phyloP scores from a whole-genome alignment of 2,888 invertebrate species.

The Maniola hyperantus region DNA sequence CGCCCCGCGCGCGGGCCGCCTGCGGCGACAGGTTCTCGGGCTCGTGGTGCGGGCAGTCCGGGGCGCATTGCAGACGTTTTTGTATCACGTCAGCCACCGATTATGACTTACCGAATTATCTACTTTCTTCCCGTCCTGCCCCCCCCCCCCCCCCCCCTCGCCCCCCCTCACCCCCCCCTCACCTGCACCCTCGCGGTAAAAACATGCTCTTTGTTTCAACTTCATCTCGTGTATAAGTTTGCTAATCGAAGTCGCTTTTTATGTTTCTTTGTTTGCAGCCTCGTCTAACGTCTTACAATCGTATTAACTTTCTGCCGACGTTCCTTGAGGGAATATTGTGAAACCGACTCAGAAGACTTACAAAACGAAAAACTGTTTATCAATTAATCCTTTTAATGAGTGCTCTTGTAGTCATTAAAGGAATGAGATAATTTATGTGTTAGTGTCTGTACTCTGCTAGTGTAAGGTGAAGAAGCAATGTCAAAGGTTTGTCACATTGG shows the following conservation, averaged over 20 bases:
- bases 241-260: slow-evolving; percentile 8
- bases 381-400: no score
- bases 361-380: no score
- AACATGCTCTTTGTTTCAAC: slow-evolving; percentile 32
- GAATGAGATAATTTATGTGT: no score
- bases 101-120: slow-evolving; percentile 41
- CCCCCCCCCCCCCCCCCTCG: slow-evolving; percentile 1
- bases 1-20: slow-evolving; percentile 9
- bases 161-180: neutral
- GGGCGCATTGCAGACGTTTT: slow-evolving; percentile 34
- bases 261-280: neutral
- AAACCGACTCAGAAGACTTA: no score
- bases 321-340: no score
- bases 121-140: slow-evolving; percentile 27
- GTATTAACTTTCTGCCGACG: no score
- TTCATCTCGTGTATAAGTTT: slow-evolving; percentile 14
- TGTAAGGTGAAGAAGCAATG: no score
- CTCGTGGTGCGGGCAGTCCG: neutral
- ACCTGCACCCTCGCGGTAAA: slow-evolving; percentile 18
- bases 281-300: neutral
- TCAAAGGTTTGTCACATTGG: no score
- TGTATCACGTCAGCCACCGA: slow-evolving; percentile 37
- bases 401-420: no score
- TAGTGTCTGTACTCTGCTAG: no score
- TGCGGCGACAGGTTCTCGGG: slow-evolving; percentile 22